phyloP scores from a whole-genome alignment of 2,888 invertebrate genomes.

The Phania funesta region DNA sequence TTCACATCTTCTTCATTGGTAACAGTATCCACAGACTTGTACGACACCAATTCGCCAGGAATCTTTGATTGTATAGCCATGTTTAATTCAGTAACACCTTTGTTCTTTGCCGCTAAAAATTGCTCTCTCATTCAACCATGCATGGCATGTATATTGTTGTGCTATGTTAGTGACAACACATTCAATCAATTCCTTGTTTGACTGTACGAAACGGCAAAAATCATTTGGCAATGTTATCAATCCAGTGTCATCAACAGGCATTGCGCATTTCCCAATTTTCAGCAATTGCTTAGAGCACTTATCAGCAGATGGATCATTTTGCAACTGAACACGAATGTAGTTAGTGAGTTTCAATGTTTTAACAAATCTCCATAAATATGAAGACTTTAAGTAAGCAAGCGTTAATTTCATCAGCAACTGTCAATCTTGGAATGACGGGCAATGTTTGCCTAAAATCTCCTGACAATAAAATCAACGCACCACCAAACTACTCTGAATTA shows the following conservation, averaged over 20 bases:
- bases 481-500: background rate
- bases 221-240: no score
- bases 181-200: background rate
- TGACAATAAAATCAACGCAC: background rate
- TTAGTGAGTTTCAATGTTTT: no score
- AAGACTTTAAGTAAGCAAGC: background rate
- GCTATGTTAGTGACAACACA: background rate
- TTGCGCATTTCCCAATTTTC: no score
- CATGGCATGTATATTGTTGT: no score
- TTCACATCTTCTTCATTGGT: background rate
- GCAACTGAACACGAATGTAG: no score
- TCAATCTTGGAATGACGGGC: background rate
- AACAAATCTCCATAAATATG: no score
- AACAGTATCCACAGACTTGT: slow-evolving; percentile 5
- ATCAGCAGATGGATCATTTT: no score
- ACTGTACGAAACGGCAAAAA: background rate
- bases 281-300: no score
- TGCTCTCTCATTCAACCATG: background rate
- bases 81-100: background rate
- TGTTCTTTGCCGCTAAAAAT: background rate
- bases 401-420: background rate
- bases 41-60: background rate
- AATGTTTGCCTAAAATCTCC: background rate
- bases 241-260: no score
- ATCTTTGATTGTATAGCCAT: background rate